Conservation (phyloP, 2,113 vertebrate genomes). For the Oryzias javanicus region DNA sequence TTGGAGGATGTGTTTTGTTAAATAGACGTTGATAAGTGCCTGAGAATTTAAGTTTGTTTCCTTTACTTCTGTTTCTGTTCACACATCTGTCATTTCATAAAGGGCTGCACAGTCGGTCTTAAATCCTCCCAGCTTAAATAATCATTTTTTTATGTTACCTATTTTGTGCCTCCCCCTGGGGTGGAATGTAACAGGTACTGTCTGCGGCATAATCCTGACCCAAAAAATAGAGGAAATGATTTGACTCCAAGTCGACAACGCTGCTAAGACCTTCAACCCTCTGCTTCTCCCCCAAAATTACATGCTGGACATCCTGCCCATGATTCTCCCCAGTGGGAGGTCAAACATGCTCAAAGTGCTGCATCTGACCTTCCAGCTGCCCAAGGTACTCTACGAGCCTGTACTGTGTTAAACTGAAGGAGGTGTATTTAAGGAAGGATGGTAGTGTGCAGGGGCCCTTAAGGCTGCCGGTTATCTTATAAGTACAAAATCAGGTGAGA, state of each 20-base stretch:
- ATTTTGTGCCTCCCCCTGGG: too few species aligned
- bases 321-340: not conserved
- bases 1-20: too few species aligned
- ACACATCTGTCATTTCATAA: too few species aligned
- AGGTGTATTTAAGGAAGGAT: not conserved
- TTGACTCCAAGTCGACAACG: not conserved
- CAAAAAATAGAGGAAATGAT: not conserved
- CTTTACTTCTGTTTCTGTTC: too few species aligned
- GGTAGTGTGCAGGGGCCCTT: not conserved
- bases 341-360: not conserved
- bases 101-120: too few species aligned
- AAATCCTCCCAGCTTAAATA: too few species aligned
- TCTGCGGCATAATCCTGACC: not conserved
- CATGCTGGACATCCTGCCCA: conserved; percentile 1
- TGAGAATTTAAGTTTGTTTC: too few species aligned
- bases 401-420: not conserved
- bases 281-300: not conserved
- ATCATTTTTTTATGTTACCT: too few species aligned
- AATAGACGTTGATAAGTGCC: too few species aligned
- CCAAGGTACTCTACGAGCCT: not conserved
- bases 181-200: not conserved
- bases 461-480: not conserved
- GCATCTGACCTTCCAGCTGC: not conserved
- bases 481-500: not conserved
- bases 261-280: not conserved